Conservation (phyloP, 2,888 invertebrate genomes). For the Amphipyra berbera region DNA sequence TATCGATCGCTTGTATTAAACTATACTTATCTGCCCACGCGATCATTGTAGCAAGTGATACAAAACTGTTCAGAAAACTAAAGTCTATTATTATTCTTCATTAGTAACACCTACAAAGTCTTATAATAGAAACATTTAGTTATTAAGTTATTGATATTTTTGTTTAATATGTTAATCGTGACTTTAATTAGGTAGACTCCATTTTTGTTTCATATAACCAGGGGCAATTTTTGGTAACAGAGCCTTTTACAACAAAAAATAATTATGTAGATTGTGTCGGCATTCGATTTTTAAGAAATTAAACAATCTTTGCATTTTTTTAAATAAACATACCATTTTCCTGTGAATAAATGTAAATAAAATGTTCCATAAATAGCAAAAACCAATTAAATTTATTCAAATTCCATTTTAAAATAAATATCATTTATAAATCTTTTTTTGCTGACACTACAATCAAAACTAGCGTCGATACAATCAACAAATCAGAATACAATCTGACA, state of each 20-base stretch:
- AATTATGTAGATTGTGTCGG: background rate
- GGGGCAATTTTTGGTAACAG: slow-evolving; percentile 9
- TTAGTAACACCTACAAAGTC: slow-evolving; percentile 66
- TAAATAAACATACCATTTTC: too few relatives aligned
- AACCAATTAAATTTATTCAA: too few relatives aligned
- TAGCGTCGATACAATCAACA: slow-evolving; percentile 74
- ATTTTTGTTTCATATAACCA: slow-evolving; percentile 10
- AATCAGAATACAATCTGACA: slow-evolving; percentile 83
- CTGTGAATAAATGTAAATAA: too few relatives aligned
- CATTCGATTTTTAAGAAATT: too few relatives aligned
- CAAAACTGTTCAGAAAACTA: slow-evolving; percentile 28
- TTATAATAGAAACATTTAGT: slow-evolving; percentile 42
- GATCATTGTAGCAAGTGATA: slow-evolving; percentile 20
- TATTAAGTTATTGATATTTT: slow-evolving; percentile 17
- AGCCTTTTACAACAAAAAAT: slow-evolving; percentile 2
- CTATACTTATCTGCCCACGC: slow-evolving; percentile 53
- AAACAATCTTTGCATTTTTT: too few relatives aligned
- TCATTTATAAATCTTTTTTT: slow-evolving; percentile 36
- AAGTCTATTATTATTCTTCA: slow-evolving; percentile 63
- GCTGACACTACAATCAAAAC: slow-evolving; percentile 66
- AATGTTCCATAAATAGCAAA: too few relatives aligned
- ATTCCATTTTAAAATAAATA: background rate
- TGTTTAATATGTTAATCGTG: slow-evolving; percentile 18
- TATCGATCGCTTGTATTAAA: slow-evolving; percentile 9
- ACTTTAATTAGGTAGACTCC: slow-evolving; percentile 20